Evolutionary conservation across 2,888 invertebrate species (phyloP).

Genomic region (Chymomyza amoena): DNA sequence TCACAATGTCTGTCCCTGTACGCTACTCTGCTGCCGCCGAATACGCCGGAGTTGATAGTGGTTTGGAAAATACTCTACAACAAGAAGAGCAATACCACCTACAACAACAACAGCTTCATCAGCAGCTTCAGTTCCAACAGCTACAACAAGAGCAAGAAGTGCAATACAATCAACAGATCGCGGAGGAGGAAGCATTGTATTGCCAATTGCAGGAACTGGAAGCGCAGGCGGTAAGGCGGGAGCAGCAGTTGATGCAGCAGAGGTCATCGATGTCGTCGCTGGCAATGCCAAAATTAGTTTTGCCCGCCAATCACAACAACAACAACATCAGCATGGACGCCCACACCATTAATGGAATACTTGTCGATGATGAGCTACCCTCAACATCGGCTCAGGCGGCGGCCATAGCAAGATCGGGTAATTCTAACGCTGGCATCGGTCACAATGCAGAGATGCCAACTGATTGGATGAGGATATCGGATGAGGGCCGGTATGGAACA

Average conservation of each 20-base stretch:
- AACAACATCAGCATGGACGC: constrained; percentile 53
- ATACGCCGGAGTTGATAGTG: constrained; percentile 78
- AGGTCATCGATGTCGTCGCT: constrained; percentile 76
- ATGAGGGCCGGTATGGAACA: constrained; percentile 82
- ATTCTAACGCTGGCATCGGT: constrained; percentile 57
- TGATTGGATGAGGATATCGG: constrained; percentile 78
- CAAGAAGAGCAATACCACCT: constrained; percentile 76
- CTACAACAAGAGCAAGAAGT: constrained; percentile 35
- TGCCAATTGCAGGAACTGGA: constrained; percentile 40
- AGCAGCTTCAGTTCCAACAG: constrained; percentile 42
- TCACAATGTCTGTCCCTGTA: constrained; percentile 80
- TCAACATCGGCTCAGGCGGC: constrained; percentile 62
- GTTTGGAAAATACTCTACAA: constrained; percentile 77
- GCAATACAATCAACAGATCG: constrained; percentile 52
- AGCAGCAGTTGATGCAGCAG: constrained; percentile 78
- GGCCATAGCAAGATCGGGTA: constrained; percentile 40
- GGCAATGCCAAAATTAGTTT: constrained; percentile 58
- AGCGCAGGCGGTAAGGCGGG: constrained; percentile 62
- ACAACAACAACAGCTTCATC: constrained; percentile 62
- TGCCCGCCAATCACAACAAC: constrained; percentile 34
- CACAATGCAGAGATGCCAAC: constrained; percentile 76
- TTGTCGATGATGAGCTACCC: constrained; percentile 61
- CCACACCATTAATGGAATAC: constrained; percentile 57
- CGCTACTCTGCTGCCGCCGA: constrained; percentile 79
- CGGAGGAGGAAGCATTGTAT: constrained; percentile 27